Conservation (phyloP, 2,113 vertebrate species). For the Bucco capensis region DNA sequence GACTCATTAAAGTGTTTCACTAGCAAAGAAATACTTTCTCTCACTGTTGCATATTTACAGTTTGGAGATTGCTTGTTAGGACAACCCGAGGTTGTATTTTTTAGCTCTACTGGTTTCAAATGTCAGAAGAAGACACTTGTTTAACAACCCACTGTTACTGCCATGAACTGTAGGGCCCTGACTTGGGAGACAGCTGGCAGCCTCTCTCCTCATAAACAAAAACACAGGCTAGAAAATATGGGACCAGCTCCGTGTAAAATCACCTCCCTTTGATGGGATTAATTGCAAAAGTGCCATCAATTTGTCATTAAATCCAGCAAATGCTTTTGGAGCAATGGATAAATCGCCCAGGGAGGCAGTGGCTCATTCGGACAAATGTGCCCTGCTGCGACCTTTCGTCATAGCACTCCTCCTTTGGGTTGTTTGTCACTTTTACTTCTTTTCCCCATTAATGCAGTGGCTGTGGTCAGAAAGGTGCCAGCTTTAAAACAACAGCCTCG, state of each 20-base stretch:
- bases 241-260: not conserved
- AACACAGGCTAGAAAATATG: not conserved
- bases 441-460: not conserved
- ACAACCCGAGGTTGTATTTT: constrained; percentile 24
- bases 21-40: constrained; percentile 36
- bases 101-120: not conserved
- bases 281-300: constrained; percentile 51
- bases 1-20: constrained; percentile 51
- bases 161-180: not conserved
- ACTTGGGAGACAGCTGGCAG: not conserved
- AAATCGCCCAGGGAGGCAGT: not conserved
- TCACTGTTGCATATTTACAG: constrained; percentile 48
- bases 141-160: not conserved
- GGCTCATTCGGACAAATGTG: not conserved
- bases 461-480: constrained; percentile 17
- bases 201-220: constrained; percentile 12
- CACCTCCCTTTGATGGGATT: constrained; percentile 30
- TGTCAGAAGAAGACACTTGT: not conserved
- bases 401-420: not conserved
- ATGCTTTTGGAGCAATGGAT: constrained; percentile 28
- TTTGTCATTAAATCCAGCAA: constrained; percentile 51
- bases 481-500: constrained; percentile 3
- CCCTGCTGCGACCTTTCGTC: not conserved
- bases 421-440: not conserved
- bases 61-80: constrained; percentile 49